phyloP scores from a whole-genome alignment of 2,888 invertebrate genomes.

The Rhagophthalmus giganteus region DNA sequence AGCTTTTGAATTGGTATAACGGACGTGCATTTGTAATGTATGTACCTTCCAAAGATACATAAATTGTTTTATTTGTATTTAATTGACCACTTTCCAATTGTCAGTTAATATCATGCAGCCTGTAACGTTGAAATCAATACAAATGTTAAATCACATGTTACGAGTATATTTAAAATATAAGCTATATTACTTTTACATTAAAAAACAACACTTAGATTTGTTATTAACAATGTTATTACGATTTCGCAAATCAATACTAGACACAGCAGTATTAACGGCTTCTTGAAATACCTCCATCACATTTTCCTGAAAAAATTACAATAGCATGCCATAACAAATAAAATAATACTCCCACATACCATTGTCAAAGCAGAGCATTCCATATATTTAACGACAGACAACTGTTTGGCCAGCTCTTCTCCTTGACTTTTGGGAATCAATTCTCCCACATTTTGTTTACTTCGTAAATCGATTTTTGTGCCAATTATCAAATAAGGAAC shows the following conservation, averaged over 20 bases:
- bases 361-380: conserved; percentile 25
- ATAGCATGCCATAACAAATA: neutral
- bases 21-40: too few species aligned
- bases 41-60: too few species aligned
- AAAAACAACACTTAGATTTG: neutral
- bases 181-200: too few species aligned
- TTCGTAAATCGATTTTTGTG: conserved; percentile 22
- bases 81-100: too few species aligned
- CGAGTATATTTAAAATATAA: too few species aligned
- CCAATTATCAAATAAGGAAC: conserved; percentile 23
- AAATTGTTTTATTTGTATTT: too few species aligned
- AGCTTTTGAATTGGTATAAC: too few species aligned
- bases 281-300: conserved; percentile 1
- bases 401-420: conserved; percentile 14
- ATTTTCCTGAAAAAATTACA: conserved; percentile 6
- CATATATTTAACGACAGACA: conserved; percentile 17
- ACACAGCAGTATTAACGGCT: neutral
- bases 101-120: too few species aligned
- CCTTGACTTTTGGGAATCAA: conserved; percentile 14
- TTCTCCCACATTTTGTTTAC: conserved; percentile 1
- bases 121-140: too few species aligned
- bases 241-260: neutral
- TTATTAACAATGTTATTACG: neutral
- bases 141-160: too few species aligned
- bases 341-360: conserved; percentile 1